Evolutionary conservation across 2,888 invertebrate species (phyloP), one percentile per base, ranked within the genome.

Genomic region (Dyspetes luteomarginatus): DNA sequence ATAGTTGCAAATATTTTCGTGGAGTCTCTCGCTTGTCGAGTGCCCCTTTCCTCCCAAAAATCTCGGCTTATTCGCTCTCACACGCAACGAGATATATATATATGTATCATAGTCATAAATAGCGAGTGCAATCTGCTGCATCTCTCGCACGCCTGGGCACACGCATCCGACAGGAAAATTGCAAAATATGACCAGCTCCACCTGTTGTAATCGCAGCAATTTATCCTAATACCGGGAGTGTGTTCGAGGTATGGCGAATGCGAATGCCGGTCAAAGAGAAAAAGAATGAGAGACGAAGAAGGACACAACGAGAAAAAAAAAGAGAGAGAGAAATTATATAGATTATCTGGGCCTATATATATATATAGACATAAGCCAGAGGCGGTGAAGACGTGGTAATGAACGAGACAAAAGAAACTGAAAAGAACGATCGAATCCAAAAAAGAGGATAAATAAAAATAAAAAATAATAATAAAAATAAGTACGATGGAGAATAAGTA

Each of bases 131-230:
- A 87, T 88, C 87, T 86, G 84, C 82, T 67, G 83, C 84, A 85
- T 86, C 86, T 87, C 86, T 86, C 85, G 81, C 75, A 52, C 82
- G 68, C 77, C 82, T 78, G 77, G 77, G 60, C 67, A 48, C 83
- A 78, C 82, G 85, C 83, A 85, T 84, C 85, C 84, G 86, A 85
- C 86, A 85, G 83, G 87, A 86, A 89, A 88, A 89, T 89, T 88
- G 84, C 89, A 79, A 88, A 88, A 89, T 89, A 89, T 86, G 85
- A 82, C 81, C 88, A 78, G 82, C 86, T 85, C 85, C 86, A 88
- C 84, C 88, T 88, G 87, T 86, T 86, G 86, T 88, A 89, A 89
- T 88, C 84, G 85, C 85, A 69, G 86, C 88, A 87, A 88, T 89
- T 88, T 85, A 87, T 89, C 88, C 88, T 88, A 88, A 89, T 89